Conservation (phyloP, 2,888 invertebrate species). For the Pediacus dermestoides region DNA sequence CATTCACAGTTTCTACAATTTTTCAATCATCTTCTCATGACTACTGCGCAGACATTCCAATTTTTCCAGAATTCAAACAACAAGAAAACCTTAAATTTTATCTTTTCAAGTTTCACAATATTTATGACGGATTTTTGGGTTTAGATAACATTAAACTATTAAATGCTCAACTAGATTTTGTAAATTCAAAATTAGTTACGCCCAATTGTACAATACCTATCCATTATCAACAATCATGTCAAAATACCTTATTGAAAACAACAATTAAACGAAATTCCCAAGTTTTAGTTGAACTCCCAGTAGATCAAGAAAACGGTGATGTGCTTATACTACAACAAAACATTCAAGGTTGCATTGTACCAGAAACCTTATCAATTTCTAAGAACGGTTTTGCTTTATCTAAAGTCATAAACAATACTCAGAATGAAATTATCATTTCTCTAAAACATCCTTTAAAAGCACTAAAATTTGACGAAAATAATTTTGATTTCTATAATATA, state of each 20-base stretch:
- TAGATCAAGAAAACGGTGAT: constrained; percentile 10
- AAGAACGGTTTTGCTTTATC: constrained; percentile 1
- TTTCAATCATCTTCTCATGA: constrained; percentile 6
- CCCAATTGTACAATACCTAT: constrained; percentile 6
- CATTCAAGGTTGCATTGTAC: constrained; percentile 1
- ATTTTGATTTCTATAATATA: constrained; percentile 1
- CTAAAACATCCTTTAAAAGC: constrained; percentile 8
- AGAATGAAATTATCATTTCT: constrained; percentile 1
- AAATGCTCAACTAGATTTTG: constrained; percentile 13
- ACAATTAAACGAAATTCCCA: constrained; percentile 7
- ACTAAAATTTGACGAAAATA: not conserved
- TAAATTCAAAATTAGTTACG: constrained; percentile 2
- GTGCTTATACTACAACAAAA: constrained; percentile 11
- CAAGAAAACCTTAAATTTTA: constrained; percentile 12
- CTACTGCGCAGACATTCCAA: constrained; percentile 10
- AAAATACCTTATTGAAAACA: too few relatives aligned
- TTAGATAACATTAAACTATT: constrained; percentile 15
- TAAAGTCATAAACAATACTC: constrained; percentile 5
- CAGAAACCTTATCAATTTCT: constrained; percentile 4
- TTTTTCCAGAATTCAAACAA: constrained; percentile 14
- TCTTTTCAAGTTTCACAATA: constrained; percentile 19
- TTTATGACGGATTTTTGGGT: constrained; percentile 20
- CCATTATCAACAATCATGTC: too few relatives aligned
- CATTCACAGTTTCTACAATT: not conserved
- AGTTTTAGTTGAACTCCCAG: constrained; percentile 9